phyloP scores from a whole-genome alignment of 2,797 vertebrate species.

The Rhinogobio ventralis region DNA sequence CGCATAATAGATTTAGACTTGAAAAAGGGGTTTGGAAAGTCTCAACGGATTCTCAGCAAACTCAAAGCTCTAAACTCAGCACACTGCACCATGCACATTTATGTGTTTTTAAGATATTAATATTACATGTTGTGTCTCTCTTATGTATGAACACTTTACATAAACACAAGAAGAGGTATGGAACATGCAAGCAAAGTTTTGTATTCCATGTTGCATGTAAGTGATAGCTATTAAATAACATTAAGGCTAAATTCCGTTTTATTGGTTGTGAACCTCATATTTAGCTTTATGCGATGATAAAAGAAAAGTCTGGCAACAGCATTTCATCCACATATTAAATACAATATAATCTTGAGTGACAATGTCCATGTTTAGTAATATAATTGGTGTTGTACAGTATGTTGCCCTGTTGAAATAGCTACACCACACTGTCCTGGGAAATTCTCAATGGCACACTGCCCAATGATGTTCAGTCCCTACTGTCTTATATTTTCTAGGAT shows the following conservation, averaged over 20 bases:
- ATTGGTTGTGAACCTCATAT: background rate
- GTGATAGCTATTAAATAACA: background rate
- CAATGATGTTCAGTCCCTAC: background rate
- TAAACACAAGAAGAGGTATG: background rate
- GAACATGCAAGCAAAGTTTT: background rate
- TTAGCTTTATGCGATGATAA: background rate
- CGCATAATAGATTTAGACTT: slow-evolving; percentile 29
- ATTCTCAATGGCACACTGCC: slow-evolving; percentile 3
- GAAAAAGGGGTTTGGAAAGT: background rate
- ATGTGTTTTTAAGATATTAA: background rate
- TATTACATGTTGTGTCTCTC: background rate
- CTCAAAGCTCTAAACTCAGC: background rate
- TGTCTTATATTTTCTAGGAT: slow-evolving; percentile 16
- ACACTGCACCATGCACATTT: background rate
- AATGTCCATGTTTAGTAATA: background rate
- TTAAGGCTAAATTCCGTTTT: background rate
- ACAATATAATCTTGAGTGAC: background rate
- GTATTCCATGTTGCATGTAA: background rate
- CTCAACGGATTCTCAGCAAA: slow-evolving; percentile 3
- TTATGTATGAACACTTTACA: background rate
- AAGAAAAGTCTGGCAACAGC: background rate
- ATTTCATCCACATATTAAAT: background rate
- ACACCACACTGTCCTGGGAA: background rate
- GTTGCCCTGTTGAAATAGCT: background rate
- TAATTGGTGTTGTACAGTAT: background rate